Conservation (phyloP, 2,888 invertebrate genomes). For the Temnothorax ravouxi region DNA sequence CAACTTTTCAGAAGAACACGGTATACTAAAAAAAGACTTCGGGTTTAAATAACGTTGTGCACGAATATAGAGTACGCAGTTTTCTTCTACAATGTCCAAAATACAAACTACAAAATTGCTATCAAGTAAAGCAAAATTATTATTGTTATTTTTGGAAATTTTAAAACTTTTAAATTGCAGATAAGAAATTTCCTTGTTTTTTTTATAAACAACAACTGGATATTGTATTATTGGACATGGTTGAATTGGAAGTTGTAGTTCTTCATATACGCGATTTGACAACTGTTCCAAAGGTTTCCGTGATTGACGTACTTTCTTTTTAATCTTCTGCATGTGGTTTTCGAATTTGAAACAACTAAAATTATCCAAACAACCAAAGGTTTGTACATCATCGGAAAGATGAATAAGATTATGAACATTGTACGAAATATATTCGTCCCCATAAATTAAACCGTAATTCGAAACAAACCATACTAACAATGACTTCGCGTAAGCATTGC, state of each 20-base stretch:
- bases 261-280: background rate
- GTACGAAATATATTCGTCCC: background rate
- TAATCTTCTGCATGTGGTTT: background rate
- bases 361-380: background rate
- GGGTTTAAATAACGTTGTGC: no score
- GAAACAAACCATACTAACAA: constrained; percentile 10
- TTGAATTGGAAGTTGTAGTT: background rate
- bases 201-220: background rate
- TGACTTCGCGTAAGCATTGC: background rate
- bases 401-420: constrained; percentile 16
- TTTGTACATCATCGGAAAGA: background rate
- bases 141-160: no score
- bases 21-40: no score
- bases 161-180: no score
- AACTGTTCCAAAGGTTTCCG: background rate
- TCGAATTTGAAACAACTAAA: background rate
- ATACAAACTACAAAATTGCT: no score
- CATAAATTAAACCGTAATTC: constrained; percentile 3
- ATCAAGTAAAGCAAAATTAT: no score
- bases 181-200: no score
- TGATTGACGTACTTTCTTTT: background rate
- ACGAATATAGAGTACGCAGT: no score
- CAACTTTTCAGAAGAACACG: no score
- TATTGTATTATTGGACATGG: background rate
- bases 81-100: no score